Base-by-base conservation (phyloP, 2,888 invertebrate species). In the Hylaea fasciaria region DNA sequence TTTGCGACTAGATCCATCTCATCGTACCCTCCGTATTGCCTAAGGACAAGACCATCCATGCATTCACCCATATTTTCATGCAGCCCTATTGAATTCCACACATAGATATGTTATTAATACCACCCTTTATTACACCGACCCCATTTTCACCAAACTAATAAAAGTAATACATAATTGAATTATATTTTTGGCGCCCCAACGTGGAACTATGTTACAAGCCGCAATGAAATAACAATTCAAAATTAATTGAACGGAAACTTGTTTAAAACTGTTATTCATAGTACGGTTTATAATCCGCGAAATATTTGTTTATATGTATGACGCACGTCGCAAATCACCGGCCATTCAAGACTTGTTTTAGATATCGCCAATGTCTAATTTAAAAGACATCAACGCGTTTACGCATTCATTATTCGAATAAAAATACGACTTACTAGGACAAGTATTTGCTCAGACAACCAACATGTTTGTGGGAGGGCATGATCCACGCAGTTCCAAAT, bases 171-270 rank as follows among this genome's bases (percentile, higher is more conserved):
- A 62, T 46, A 51, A 60, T 49, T 43, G 41, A 52, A 41, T 57
- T 52, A 56, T 12, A 48, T 5, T 52, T 61, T 57, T 70, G 74
- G 65, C 73, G 66, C 72, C 76, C 22, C 77, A 73, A 66, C 69
- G 49, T 12, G 37, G 37, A n/a, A 37, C 37, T n/a, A 37, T n/a
- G 63, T 48, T 52, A 54, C 56, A 53, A 40, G 35, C 55, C 59
- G 39, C 56, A 54, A 62, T 66, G 43, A 64, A 62, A 45, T 53
- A 53, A 29, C 49, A 55, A 67, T 71, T 68, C 59, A 67, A 66
- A 76, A 67, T 81, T 73, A 81, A 83, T 80, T 73, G 76, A 64
- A 67, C 67, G 76, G 72, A 79, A 80, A 73, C 57, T 61, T 56
- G 56, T 64, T 55, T 16, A 58, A 59, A 63, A 43, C 37, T 47